phyloP scores from a whole-genome alignment of 2,888 invertebrate species.

The Eupeodes latifasciatus region DNA sequence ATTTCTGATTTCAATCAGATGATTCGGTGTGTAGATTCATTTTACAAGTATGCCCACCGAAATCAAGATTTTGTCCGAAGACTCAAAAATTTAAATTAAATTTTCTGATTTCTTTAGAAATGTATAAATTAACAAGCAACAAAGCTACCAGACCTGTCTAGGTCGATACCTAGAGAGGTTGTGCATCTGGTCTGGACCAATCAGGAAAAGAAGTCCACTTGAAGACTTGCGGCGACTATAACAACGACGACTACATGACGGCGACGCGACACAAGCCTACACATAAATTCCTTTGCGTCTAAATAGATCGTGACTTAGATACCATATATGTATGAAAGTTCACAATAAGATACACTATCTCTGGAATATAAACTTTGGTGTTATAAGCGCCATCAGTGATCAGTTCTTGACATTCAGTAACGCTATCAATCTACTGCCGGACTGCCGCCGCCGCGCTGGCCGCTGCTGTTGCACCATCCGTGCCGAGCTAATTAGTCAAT shows the following conservation, averaged over 20 bases:
- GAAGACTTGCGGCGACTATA: not conserved
- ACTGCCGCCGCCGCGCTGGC: conserved; percentile 1
- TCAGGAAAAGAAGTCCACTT: conserved; percentile 30
- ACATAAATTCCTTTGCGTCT: conserved; percentile 57
- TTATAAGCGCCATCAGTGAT: conserved; percentile 43
- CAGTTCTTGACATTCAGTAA: conserved; percentile 24
- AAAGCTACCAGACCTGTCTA: conserved; percentile 64
- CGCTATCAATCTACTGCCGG: not conserved
- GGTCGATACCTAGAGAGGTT: not conserved
- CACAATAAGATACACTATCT: conserved; percentile 37
- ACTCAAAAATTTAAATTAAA: conserved; percentile 56
- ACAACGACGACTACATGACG: not conserved
- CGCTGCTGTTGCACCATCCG: not conserved
- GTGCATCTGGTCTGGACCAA: conserved; percentile 40
- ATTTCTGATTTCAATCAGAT: not conserved
- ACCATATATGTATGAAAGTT: conserved; percentile 3
- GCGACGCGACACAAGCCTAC: conserved; percentile 55
- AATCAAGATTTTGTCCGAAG: conserved; percentile 45
- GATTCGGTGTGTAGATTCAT: not conserved
- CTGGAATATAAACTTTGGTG: conserved; percentile 23
- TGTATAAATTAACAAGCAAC: conserved; percentile 19
- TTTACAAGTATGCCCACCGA: conserved; percentile 46
- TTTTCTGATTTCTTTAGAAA: conserved; percentile 46
- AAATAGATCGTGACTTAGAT: conserved; percentile 48
- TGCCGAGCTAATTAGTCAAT: conserved; percentile 56